phyloP scores from a whole-genome alignment of 1,140 invertebrate genomes.

The Cotesia typhae region DNA sequence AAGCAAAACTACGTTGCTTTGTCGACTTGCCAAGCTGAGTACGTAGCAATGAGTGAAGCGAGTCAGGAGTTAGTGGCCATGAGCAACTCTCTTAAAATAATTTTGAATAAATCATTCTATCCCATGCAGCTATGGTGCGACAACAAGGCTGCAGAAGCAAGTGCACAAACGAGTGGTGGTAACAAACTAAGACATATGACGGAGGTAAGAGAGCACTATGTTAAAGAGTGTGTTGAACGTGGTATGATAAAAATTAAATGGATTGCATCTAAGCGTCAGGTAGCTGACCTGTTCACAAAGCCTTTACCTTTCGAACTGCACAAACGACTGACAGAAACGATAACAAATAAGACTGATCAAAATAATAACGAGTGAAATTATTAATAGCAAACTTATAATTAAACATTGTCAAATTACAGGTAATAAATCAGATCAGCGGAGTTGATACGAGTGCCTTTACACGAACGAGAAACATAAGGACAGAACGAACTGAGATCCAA shows the following conservation, averaged over 20 bases:
- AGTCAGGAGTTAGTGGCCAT: conserved; percentile 23
- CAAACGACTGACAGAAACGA: conserved; percentile 19
- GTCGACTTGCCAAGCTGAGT: conserved; percentile 35
- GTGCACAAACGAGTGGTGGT: conserved; percentile 27
- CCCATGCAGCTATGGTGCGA: conserved; percentile 25
- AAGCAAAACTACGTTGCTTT: conserved; percentile 24
- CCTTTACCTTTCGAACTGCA: conserved; percentile 32
- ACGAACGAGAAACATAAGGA: background rate
- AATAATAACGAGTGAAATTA: background rate
- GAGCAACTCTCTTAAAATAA: conserved; percentile 22
- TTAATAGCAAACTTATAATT: background rate
- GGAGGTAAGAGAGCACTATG: conserved; percentile 33
- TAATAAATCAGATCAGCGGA: background rate
- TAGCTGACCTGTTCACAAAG: conserved; percentile 36
- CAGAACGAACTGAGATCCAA: too few relatives aligned
- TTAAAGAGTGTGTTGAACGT: conserved; percentile 33
- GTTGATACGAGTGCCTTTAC: background rate
- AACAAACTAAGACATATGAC: conserved; percentile 36
- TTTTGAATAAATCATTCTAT: conserved; percentile 20
- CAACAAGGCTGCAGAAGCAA: conserved; percentile 26
- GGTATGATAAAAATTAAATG: conserved; percentile 30
- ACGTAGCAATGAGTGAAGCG: conserved; percentile 37
- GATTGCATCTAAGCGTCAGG: conserved; percentile 32
- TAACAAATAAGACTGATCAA: conserved; percentile 20
- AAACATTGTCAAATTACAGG: conserved; percentile 1